phyloP scores from a whole-genome alignment of 2,888 invertebrate genomes.

The Cataglyphis albicans region DNA sequence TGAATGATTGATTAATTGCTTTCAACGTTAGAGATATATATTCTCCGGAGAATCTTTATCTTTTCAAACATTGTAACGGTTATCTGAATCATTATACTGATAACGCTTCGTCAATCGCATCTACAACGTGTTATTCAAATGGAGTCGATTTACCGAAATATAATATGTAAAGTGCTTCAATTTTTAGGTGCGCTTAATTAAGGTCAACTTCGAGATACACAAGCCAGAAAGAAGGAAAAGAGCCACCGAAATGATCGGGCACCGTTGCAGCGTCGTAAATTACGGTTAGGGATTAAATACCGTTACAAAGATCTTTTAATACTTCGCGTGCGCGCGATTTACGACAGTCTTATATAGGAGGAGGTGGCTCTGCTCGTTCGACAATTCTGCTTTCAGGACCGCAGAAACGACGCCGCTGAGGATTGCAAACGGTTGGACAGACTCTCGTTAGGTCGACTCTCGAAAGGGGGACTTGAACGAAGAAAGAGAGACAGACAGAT shows the following conservation, averaged over 20 bases:
- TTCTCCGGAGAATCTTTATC: conserved; percentile 39
- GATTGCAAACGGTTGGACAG: background rate
- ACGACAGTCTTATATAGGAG: conserved; percentile 5
- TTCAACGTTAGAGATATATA: conserved; percentile 2
- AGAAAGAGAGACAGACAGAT: conserved; percentile 6
- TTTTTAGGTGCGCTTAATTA: conserved; percentile 34
- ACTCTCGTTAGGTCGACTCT: conserved; percentile 20
- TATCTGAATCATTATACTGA: conserved; percentile 12
- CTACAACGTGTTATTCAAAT: background rate
- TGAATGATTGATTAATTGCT: conserved; percentile 8
- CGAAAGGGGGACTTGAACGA: conserved; percentile 63
- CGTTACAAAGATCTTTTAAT: conserved; percentile 48
- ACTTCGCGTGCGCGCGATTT: conserved; percentile 37
- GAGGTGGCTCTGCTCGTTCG: conserved; percentile 4
- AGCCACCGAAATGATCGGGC: conserved; percentile 44
- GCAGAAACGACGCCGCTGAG: conserved; percentile 21
- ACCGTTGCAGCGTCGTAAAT: conserved; percentile 42
- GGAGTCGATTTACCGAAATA: conserved; percentile 7
- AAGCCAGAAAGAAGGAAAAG: conserved; percentile 3
- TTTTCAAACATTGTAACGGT: background rate
- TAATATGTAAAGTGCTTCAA: conserved; percentile 16
- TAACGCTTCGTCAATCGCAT: background rate
- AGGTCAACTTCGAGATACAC: background rate
- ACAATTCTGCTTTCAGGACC: conserved; percentile 47
- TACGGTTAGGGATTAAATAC: conserved; percentile 54